Conservation (phyloP, 23 tunicate genomes). For the Clavelina lepadiformis region DNA sequence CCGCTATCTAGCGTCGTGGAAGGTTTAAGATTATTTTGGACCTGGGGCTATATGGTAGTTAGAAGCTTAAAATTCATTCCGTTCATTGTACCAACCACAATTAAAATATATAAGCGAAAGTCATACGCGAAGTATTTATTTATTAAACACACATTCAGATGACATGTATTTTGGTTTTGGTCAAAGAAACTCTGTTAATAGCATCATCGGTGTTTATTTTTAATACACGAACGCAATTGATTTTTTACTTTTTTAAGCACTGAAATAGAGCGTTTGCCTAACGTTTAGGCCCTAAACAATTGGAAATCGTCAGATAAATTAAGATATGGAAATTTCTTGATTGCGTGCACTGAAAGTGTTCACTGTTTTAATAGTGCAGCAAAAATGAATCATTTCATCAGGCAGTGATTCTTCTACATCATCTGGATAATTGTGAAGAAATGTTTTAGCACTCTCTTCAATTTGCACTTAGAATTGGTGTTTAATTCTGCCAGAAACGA, state of each 20-base stretch:
- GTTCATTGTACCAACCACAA: neutral
- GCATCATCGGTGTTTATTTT: neutral
- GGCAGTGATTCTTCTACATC: constrained; percentile 5
- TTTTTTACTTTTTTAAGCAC: neutral
- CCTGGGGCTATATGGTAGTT: constrained; percentile 2
- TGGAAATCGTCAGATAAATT: neutral
- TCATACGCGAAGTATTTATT: neutral
- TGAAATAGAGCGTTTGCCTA: neutral
- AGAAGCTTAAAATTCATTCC: neutral
- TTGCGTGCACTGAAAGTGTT: neutral
- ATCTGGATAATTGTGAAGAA: neutral
- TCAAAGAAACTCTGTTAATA: neutral
- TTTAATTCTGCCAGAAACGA: no score
- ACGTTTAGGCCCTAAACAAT: neutral
- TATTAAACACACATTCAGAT: neutral
- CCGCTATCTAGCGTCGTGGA: no score
- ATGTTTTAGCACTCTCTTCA: no score
- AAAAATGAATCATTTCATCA: neutral
- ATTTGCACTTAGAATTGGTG: no score
- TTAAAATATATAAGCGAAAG: neutral
- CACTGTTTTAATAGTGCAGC: neutral
- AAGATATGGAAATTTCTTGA: neutral
- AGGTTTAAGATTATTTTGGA: neutral
- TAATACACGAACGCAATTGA: neutral
- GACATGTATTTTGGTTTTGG: neutral